Base-by-base conservation (phyloP, 1,140 invertebrate species). In the Dendrolimus punctatus region DNA sequence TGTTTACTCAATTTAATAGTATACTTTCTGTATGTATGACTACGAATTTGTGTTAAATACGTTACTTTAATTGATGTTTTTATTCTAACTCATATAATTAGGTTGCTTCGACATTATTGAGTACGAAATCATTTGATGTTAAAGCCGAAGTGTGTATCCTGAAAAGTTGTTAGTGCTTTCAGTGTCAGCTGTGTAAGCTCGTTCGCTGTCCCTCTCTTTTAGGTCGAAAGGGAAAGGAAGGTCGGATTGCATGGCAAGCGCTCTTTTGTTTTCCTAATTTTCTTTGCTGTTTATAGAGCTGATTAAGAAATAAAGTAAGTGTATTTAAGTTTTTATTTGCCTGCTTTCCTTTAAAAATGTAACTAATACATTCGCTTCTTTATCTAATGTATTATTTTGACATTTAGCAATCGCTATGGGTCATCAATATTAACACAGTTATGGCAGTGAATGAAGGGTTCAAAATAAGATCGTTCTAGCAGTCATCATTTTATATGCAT, bases 141-240 rank as follows among this genome's bases (percentile, higher is more conserved):
- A 55, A 54, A 56, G 58, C 68, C 66, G 61, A 49, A 54, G 65
- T 71, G 74, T 76, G 68, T 65, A 66, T 70, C 65, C 64, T 70
- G 70, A 75, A 70, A 74, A 81, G 73, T 82, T 81, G 68, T 72
- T 65, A 74, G 80, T 84, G 79, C 75, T 80, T 80, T 82, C 76
- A 79, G 79, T 84, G 76, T 72, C 62, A 72, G 68, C 66, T 71
- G 68, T 76, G 71, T 68, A 55, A 61, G 68, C 60, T 71, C 63
- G 59, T 71, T 68, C 68, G 71, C 69, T 73, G 67, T 80, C 74
- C 70, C 73, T 65, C 55, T 73, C 70, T 62, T 49, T 71, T 62
- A 46, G 54, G 51, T 59, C 57, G 71, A 77, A 79, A 80, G 72
- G 70, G 77, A 80, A 76, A 76, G 76, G 71, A 75, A 77, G 70